Percentiles rank a stretch among this genome's conserved stretches.
These are phyloP conservation scores for Hirundo rustica DNA, from an alignment of 2,797 vertebrate species.

Conservation along the genomic window DNA sequence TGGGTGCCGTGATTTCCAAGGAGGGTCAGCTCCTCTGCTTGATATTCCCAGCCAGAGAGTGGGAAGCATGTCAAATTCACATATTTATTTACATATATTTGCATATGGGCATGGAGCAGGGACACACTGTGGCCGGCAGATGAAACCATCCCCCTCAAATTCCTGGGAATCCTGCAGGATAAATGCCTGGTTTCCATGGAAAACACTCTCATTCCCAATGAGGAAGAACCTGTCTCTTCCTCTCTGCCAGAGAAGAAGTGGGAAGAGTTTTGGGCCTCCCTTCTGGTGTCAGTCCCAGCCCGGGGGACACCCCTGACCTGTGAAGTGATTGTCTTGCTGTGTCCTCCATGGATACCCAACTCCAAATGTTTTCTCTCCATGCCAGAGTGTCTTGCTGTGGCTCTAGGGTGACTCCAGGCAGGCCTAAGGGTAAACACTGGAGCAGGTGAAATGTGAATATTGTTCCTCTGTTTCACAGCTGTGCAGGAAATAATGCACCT, in stretches of 20 bases:
- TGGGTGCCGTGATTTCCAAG: not conserved
- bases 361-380: not conserved
- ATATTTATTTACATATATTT: not conserved
- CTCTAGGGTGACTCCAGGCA: not conserved
- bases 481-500: not conserved
- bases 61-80: not conserved
- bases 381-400: not conserved
- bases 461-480: not conserved
- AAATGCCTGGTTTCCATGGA: not conserved
- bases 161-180: not conserved
- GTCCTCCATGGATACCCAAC: not conserved
- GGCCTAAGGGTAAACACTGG: not conserved
- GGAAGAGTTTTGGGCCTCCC: not conserved
- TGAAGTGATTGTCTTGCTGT: not conserved
- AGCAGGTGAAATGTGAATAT: not conserved
- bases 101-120: not conserved
- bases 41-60: not conserved
- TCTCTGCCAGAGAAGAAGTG: not conserved
- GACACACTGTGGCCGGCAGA: rapidly evolving
- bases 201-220: not conserved
- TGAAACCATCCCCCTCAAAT: not conserved
- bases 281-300: not conserved
- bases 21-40: not conserved
- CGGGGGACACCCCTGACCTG: not conserved
- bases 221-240: not conserved